phyloP scores from a whole-genome alignment of 1,140 invertebrate species.

The Sinonovacula constricta region DNA sequence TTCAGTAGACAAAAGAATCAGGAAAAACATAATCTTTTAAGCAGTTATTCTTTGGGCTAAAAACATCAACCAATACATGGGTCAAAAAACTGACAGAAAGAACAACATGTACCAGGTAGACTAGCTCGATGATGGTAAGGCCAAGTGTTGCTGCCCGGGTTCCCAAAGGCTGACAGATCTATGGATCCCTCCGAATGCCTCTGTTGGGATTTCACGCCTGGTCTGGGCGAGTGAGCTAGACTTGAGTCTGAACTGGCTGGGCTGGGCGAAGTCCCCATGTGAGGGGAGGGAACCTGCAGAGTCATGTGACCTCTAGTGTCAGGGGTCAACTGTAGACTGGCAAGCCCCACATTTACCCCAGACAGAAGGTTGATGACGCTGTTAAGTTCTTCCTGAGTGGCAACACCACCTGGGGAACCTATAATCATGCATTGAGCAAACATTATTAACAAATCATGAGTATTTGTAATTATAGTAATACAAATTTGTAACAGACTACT shows the following conservation, averaged over 20 bases:
- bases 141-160: conserved; percentile 62
- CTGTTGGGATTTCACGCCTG: conserved; percentile 61
- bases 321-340: conserved; percentile 60
- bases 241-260: conserved; percentile 19
- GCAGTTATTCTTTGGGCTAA: no score
- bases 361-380: conserved; percentile 74
- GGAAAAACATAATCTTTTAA: no score
- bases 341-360: conserved; percentile 44
- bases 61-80: no score
- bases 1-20: no score
- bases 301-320: conserved; percentile 56
- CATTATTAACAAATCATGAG: background rate
- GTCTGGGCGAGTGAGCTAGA: background rate
- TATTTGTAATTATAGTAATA: conserved; percentile 9
- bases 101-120: conserved; percentile 59
- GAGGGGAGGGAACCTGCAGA: conserved; percentile 57
- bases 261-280: background rate
- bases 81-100: no score
- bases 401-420: no score
- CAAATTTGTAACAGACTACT: background rate
- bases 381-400: conserved; percentile 73
- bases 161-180: conserved; percentile 60
- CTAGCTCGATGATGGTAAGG: conserved; percentile 66
- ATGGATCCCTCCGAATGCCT: conserved; percentile 70
- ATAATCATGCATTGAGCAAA: conserved; percentile 24